Evolutionary conservation across 2,113 vertebrate species (phyloP), one percentile per base, ranked within the genome.

Genomic region (Dipodomys spectabilis): DNA sequence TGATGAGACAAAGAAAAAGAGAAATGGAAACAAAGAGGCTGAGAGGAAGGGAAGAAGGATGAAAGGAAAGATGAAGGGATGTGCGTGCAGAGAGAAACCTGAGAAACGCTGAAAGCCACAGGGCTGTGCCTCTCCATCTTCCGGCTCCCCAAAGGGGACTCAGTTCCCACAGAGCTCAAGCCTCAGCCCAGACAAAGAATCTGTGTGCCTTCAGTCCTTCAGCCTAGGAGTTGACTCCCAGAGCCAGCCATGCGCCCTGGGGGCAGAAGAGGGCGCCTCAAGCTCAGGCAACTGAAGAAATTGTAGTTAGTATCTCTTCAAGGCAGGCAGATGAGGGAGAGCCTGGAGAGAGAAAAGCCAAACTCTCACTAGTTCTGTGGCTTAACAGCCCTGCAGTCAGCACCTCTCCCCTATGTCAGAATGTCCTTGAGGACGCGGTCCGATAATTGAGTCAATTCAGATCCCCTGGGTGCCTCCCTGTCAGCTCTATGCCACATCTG

Each of bases 251-350:
- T 96, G 90, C 85, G 79, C 91, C 65, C 44, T 75, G 86, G 25
- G 72, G 91, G 93, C 98, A 98, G 98, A 96, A 98, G 98, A 98
- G 98, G 98, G 98, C 98, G 98, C 98, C 97, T 98, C 45, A 98
- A 96, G 97, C 97, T 97, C 98, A 98, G 95, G 94, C 96, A 97
- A 98, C 93, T 20, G 19, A 74, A 19, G 18, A 84, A 13, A 80
- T 93, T 23, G 49, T 88, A 60, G 74, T 81, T 18, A 53, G 93
- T 53, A 92, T 83, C 77, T 88, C 91, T 23, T 35, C 53, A 72
- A 69, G n/a, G 65, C 80, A 88, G 77, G 79, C 5, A 10, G 79
- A 11, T 1, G 4, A 72, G 60, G 10, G 22, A 44, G 28, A 57
- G 88, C 78, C 39, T 23, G 86, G 35, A 86, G 53, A 39, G 27